Base-by-base conservation (phyloP, 2,888 invertebrate genomes). In the Allolobophora icterica region DNA sequence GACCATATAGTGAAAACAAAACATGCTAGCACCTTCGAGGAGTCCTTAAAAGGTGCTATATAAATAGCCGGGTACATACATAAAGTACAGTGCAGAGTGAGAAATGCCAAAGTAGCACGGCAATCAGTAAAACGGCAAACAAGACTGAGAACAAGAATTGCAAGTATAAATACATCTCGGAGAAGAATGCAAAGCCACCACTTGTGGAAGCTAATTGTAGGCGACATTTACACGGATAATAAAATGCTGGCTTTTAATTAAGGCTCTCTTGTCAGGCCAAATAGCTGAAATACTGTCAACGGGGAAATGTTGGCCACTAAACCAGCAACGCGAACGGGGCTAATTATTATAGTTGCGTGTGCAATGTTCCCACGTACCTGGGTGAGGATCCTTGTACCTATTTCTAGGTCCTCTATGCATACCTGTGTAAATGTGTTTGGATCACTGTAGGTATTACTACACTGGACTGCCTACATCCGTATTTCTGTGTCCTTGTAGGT, bases 231-330 rank as follows among this genome's bases (percentile, higher is more conserved):
- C 71, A 71, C 30, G 71, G 71, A n/a, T 71, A 71, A 71, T 71
- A 71, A 71, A 71, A 4, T n/a, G n/a, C 71, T 71, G 71, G 71
- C 71, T 71, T 71, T 71, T 71, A 71, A 71, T 71, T n/a, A 71
- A 30, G 71, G 71, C 71, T 71, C 71, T 71, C 71, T 71, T n/a
- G 71, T 71, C 71, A 71, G 71, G 71, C 71, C 71, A 30, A 71
- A 71, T 71, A n/a, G 71, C 71, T 71, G 71, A 71, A 71, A 71
- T 71, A 71, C 71, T 71, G 71, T 71, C 71, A 71, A 71, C 30
- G 13, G 1, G 71, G 71, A 71, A 71, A n/a, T 6, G 71, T 71
- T 71, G 71, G 71, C n/a, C 71, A 71, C 71, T 52, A 52, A 52
- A 52, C 52, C 17, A 71, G 71, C n/a, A 71, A n/a, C 8, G 71